Base-by-base conservation (phyloP, 2,888 invertebrate species). In the Chloroclystis v-ata region DNA sequence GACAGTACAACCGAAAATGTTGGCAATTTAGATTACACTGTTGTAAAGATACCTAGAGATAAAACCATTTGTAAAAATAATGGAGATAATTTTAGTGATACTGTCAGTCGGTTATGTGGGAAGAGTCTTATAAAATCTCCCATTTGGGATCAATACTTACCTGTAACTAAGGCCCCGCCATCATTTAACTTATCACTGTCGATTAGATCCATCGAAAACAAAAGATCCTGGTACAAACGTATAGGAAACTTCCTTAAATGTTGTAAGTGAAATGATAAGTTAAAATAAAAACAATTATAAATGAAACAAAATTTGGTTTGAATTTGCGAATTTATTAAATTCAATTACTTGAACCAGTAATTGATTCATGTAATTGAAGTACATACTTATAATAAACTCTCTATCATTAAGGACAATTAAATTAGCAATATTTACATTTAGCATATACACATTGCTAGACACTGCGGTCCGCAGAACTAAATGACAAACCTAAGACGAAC, bases 291-390 rank as follows among this genome's bases (percentile, higher is more conserved):
- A 33, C 10, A 14, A 14, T 10, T 42, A 50, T 37, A 72, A 82
- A 78, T 76, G 67, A 84, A 81, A 83, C 69, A 56, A 68, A 39
- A 33, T 11, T 20, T 56, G 57, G 55, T 70, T 73, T 76, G 63
- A 67, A 72, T 77, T 79, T 73, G 82, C 73, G 86, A 87, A 86
- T 87, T 87, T 86, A 87, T 86, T 87, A 82, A 85, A 84, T 87
- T 87, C 86, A 84, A 84, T 86, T 80, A 79, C 83, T 76, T 73
- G 57, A 72, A 81, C 83, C n/a, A n/a, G n/a, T n/a, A n/a, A n/a
- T n/a, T n/a, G n/a, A n/a, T 83, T 81, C 82, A 77, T 82, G 80
- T 78, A 79, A 78, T 81, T 76, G 83, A 83, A 84, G 78, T 82
- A 81, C 72, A 76, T 78, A 78, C 72, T 76, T 78, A 78, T 78